Percentiles rank a stretch among this genome's conserved stretches.
Evolutionary conservation across 2,888 invertebrate species (phyloP).

Genomic region (Antheraea assamensis): DNA sequence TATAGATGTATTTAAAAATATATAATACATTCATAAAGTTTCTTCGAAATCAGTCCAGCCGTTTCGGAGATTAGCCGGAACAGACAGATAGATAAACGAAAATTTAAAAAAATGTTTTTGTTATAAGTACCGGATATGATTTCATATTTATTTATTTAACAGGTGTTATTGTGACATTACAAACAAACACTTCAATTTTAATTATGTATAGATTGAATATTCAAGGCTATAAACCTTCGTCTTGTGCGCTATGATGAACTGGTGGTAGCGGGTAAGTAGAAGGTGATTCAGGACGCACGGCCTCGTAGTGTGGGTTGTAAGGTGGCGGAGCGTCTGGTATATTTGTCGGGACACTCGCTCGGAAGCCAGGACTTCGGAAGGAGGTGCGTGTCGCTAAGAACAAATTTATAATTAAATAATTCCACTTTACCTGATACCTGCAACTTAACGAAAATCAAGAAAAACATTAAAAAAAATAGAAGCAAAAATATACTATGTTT

Average conservation of each 20-base stretch:
- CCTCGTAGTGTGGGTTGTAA: conserved; percentile 48
- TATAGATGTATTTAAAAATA: too few relatives aligned
- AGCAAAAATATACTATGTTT: background rate
- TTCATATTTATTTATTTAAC: too few relatives aligned
- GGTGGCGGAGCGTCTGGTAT: conserved; percentile 63
- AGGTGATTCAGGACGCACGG: conserved; percentile 38
- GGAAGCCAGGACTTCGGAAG: conserved; percentile 35
- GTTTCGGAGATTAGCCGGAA: too few relatives aligned
- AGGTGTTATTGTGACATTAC: too few relatives aligned
- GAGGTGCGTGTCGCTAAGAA: conserved; percentile 39
- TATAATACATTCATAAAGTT: too few relatives aligned
- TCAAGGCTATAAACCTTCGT: conserved; percentile 20
- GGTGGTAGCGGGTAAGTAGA: conserved; percentile 28
- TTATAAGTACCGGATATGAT: too few relatives aligned
- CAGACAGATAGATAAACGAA: too few relatives aligned
- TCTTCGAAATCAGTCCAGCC: too few relatives aligned
- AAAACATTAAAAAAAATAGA: background rate
- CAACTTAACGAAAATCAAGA: too few relatives aligned
- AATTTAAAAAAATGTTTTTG: too few relatives aligned
- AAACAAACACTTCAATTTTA: too few relatives aligned
- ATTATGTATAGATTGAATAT: background rate
- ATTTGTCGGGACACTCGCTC: conserved; percentile 29
- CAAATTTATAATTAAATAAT: conserved; percentile 24
- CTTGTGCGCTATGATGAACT: conserved; percentile 21
- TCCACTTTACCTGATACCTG: too few relatives aligned